Conservation (phyloP, 2,888 invertebrate genomes). For the Neoascia interrupta region DNA sequence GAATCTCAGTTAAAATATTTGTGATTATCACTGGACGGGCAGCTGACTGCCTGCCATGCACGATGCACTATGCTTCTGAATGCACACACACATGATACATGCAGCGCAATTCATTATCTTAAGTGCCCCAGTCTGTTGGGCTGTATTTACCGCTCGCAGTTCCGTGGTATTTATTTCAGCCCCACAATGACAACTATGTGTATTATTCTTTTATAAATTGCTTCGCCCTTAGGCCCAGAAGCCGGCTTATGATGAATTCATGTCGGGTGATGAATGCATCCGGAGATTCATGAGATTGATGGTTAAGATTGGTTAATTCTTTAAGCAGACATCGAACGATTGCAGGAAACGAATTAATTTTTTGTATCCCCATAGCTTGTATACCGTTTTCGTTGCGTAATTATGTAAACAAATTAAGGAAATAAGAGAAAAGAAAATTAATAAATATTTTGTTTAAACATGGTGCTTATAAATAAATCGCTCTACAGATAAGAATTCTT, state of each 20-base stretch:
- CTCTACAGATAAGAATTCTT: slow-evolving; percentile 24
- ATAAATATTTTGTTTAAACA: too few species aligned
- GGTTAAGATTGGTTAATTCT: slow-evolving; percentile 34
- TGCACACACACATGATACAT: not conserved
- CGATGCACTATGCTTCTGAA: too few species aligned
- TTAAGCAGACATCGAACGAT: slow-evolving; percentile 1
- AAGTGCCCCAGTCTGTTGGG: slow-evolving; percentile 51
- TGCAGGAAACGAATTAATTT: too few species aligned
- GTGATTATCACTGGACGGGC: slow-evolving; percentile 48
- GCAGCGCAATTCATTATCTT: slow-evolving; percentile 65
- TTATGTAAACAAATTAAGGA: too few species aligned
- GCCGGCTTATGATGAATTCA: slow-evolving; percentile 23
- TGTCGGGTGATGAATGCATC: slow-evolving; percentile 28
- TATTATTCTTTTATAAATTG: slow-evolving; percentile 39
- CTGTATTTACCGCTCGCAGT: slow-evolving; percentile 28
- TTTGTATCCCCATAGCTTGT: too few species aligned
- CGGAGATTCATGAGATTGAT: slow-evolving; percentile 44
- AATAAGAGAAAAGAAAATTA: too few species aligned
- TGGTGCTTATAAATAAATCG: too few species aligned
- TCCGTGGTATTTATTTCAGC: slow-evolving; percentile 1
- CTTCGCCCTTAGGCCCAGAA: not conserved
- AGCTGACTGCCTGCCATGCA: slow-evolving; percentile 34
- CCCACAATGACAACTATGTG: slow-evolving; percentile 16
- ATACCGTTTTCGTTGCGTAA: too few species aligned
- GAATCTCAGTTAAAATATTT: slow-evolving; percentile 60